phyloP scores from a whole-genome alignment of 2,888 invertebrate genomes.

The Lochmaea capreae region DNA sequence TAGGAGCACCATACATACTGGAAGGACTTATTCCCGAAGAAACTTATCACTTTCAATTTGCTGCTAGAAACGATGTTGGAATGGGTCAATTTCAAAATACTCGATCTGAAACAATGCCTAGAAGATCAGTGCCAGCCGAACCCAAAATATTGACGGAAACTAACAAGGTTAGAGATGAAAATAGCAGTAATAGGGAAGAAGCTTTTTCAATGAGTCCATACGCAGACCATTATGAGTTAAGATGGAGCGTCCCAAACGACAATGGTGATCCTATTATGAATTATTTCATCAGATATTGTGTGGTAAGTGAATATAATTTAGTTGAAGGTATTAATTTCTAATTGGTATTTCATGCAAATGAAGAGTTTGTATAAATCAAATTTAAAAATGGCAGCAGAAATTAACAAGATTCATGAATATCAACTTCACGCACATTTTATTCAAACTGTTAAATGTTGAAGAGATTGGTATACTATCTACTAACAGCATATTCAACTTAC shows the following conservation, averaged over 20 bases:
- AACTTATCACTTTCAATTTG: constrained; percentile 85
- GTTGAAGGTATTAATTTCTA: not conserved
- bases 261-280: constrained; percentile 90
- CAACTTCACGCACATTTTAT: too few species aligned
- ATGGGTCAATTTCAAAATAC: constrained; percentile 74
- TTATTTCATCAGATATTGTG: constrained; percentile 85
- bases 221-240: constrained; percentile 82
- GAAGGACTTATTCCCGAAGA: constrained; percentile 83
- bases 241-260: constrained; percentile 88
- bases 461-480: too few species aligned
- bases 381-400: not conserved
- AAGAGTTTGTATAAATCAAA: not conserved
- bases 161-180: constrained; percentile 57
- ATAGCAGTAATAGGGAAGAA: constrained; percentile 65
- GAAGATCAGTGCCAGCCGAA: constrained; percentile 80
- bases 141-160: constrained; percentile 72
- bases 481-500: too few species aligned
- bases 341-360: not conserved
- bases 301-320: constrained; percentile 69
- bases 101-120: constrained; percentile 75
- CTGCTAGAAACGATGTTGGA: constrained; percentile 87
- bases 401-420: too few species aligned
- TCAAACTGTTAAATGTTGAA: too few species aligned
- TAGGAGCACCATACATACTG: constrained; percentile 82
- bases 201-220: constrained; percentile 72